A percentile compares a stretch with the other conserved stretches of the same genome.
Conservation (phyloP, 2,113 vertebrate genomes). For the Peromyscus polionotus region DNA sequence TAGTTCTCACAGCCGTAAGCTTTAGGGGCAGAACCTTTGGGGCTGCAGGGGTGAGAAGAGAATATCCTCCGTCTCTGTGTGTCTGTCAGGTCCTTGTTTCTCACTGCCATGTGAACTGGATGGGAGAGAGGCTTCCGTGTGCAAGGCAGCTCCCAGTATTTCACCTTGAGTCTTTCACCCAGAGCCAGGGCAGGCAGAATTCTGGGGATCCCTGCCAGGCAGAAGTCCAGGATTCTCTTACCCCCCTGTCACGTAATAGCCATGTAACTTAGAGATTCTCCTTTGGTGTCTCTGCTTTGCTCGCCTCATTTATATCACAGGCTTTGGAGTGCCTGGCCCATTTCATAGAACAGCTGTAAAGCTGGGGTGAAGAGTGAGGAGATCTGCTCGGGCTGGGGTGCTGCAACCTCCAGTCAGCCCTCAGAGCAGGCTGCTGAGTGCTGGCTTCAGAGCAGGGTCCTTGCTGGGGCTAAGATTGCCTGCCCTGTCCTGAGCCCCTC, state of each 20-base stretch:
- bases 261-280: background rate
- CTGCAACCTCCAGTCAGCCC: background rate
- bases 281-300: background rate
- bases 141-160: background rate
- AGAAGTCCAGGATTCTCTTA: background rate
- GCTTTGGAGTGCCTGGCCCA: background rate
- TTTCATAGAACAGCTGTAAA: background rate
- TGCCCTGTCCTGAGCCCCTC: background rate
- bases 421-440: background rate
- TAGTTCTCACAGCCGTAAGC: constrained; percentile 53
- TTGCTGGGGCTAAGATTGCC: background rate
- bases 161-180: background rate
- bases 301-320: background rate
- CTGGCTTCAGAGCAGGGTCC: background rate
- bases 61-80: background rate
- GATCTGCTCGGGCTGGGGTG: background rate
- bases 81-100: constrained; percentile 17
- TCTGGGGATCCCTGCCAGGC: background rate
- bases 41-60: background rate
- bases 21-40: constrained; percentile 8
- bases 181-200: background rate
- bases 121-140: background rate
- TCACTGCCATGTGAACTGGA: constrained; percentile 20
- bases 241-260: background rate
- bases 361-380: rapidly evolving